These are phyloP conservation scores for Hippocampus mohnikei DNA, from an alignment of 2,113 vertebrate genomes.

Conservation along the genomic window DNA sequence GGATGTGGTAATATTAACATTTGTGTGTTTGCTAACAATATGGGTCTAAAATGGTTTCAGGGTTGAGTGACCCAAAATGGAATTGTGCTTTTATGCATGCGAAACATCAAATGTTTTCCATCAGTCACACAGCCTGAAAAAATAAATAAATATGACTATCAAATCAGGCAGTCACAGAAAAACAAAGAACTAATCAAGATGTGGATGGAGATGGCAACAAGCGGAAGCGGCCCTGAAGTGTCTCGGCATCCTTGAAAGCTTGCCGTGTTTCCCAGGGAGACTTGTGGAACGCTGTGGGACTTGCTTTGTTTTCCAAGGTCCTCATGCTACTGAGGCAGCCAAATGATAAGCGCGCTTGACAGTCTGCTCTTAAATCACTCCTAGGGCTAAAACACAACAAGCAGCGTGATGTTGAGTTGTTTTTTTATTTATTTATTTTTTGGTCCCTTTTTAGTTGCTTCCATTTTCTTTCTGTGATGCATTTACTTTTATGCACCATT, in stretches of 20 bases:
- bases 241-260: conserved; percentile 36
- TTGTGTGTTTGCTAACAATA: not conserved
- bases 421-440: not conserved
- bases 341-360: conserved; percentile 30
- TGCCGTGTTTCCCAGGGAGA: conserved; percentile 23
- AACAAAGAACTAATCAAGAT: not conserved
- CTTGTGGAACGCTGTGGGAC: conserved; percentile 13
- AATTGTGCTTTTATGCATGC: not conserved
- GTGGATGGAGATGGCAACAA: not conserved
- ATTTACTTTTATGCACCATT: conserved; percentile 1
- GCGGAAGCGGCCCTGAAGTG: conserved; percentile 10
- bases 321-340: conserved; percentile 23
- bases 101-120: not conserved
- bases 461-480: not conserved
- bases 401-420: not conserved
- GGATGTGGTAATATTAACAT: not conserved
- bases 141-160: not conserved
- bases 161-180: conserved; percentile 10
- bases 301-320: conserved; percentile 33
- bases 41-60: not conserved
- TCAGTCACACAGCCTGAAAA: conserved; percentile 2
- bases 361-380: conserved; percentile 20
- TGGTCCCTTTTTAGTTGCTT: not conserved
- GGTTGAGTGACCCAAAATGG: not conserved
- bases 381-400: conserved; percentile 15